Evolutionary conservation across 1,140 invertebrate species (phyloP).

Genomic region (Pseudobourletiella spinata): DNA sequence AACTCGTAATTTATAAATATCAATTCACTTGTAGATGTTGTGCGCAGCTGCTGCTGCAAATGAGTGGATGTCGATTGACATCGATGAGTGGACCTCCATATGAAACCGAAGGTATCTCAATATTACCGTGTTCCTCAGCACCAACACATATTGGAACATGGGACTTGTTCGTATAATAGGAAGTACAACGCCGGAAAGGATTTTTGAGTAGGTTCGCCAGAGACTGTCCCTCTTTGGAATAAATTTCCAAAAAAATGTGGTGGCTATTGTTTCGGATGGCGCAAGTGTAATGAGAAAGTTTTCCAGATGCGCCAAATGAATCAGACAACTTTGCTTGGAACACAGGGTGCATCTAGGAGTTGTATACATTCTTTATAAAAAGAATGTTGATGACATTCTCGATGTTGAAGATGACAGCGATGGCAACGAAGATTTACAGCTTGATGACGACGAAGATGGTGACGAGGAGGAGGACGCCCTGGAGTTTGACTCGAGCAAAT

Average conservation of each 20-base stretch:
- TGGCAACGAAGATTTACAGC: neutral
- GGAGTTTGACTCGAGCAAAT: neutral
- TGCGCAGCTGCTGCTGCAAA: no score
- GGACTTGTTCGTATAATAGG: neutral
- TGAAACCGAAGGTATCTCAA: neutral
- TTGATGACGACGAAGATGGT: neutral
- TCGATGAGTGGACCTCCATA: neutral
- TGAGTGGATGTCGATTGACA: no score
- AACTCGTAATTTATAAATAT: no score
- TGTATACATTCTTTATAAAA: constrained; percentile 8
- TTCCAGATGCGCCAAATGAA: neutral
- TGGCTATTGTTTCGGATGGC: constrained; percentile 5
- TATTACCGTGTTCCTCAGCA: neutral
- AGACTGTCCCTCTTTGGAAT: neutral
- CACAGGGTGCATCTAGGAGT: constrained; percentile 16
- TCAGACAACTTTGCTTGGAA: constrained; percentile 8
- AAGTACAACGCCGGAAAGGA: neutral
- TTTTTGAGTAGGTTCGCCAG: neutral
- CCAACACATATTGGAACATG: neutral
- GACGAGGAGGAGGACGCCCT: neutral
- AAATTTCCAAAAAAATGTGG: neutral
- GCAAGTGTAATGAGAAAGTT: neutral
- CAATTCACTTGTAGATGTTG: no score
- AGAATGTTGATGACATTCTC: neutral
- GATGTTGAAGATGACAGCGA: neutral